Evolutionary conservation across 2,888 invertebrate species (phyloP).

Genomic region (Machimus rusticus): DNA sequence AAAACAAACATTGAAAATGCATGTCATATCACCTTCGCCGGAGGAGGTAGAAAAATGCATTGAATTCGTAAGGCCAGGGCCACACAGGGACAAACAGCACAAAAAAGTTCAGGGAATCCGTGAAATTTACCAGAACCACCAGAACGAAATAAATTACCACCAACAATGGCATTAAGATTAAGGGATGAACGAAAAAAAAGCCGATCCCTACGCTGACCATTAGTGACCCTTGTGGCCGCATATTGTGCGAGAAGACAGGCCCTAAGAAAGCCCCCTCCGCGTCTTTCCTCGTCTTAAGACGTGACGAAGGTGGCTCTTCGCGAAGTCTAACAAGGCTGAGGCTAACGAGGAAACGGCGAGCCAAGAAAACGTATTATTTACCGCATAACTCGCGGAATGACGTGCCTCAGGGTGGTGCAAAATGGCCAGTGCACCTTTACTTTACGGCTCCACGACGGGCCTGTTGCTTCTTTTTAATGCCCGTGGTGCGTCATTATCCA

Average conservation of each 20-base stretch:
- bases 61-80: slow-evolving; percentile 1
- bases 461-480: neutral
- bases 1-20: neutral
- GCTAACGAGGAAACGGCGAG: neutral
- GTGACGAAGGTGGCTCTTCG: neutral
- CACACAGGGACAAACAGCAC: slow-evolving; percentile 1
- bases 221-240: slow-evolving; percentile 12
- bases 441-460: neutral
- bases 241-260: neutral
- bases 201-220: neutral
- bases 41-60: slow-evolving; percentile 17
- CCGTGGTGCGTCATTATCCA: neutral
- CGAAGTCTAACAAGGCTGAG: neutral
- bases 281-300: neutral
- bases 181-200: neutral
- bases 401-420: slow-evolving; percentile 5
- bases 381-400: neutral
- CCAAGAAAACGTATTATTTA: neutral
- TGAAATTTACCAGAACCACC: slow-evolving; percentile 37
- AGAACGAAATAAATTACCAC: slow-evolving; percentile 15
- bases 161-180: slow-evolving; percentile 4
- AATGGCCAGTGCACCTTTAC: neutral
- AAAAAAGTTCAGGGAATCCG: slow-evolving; percentile 4
- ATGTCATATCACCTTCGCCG: neutral
- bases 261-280: neutral